phyloP scores from a whole-genome alignment of 2,888 invertebrate genomes.

The Yponomeuta evonymella region DNA sequence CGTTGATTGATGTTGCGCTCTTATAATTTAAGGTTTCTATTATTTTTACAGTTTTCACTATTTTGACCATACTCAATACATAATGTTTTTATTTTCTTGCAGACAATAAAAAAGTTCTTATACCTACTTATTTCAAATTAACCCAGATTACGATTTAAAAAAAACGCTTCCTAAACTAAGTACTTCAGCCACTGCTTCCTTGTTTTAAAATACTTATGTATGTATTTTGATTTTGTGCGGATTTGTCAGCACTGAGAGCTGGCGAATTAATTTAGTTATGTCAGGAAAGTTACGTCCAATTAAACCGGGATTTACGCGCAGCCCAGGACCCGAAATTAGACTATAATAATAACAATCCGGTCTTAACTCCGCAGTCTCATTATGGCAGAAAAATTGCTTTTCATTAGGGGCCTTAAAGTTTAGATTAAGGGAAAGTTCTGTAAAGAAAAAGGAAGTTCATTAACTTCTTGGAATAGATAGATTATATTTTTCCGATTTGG shows the following conservation, averaged over 20 bases:
- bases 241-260: background rate
- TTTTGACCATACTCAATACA: no score
- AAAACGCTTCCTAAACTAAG: no score
- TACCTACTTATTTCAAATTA: no score
- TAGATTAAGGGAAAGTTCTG: background rate
- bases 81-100: no score
- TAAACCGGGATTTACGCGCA: conserved; percentile 2
- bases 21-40: no score
- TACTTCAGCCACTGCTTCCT: no score
- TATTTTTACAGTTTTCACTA: no score
- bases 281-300: conserved; percentile 7
- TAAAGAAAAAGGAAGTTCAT: background rate
- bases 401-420: background rate
- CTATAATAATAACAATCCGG: conserved; percentile 6
- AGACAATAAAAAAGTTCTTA: no score
- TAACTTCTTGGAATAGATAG: background rate
- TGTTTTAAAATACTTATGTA: no score
- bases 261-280: background rate
- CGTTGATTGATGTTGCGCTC: no score
- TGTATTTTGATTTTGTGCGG: background rate
- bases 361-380: background rate
- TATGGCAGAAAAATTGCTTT: background rate
- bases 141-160: no score
- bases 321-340: background rate
- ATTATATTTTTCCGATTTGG: no score